A percentile compares a stretch with the other conserved stretches of the same genome.
Evolutionary conservation across 2,113 vertebrate genomes (phyloP).

Genomic region (Takifugu bimaculatus): DNA sequence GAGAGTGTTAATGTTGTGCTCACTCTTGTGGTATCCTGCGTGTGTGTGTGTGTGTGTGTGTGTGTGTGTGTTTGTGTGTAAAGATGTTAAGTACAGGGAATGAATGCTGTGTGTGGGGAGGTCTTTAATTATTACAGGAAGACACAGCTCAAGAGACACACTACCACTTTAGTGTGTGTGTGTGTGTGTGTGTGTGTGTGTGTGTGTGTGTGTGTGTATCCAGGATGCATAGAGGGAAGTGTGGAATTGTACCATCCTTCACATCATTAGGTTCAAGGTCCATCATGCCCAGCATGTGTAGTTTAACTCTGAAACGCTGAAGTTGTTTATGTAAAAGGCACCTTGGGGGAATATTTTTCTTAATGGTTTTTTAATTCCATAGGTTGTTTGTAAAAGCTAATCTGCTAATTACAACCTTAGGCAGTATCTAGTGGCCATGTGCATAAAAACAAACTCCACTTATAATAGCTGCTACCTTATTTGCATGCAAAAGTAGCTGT

Average conservation of each 20-base stretch:
- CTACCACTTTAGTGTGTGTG: constrained; percentile 47
- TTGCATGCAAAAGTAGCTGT: too few species aligned
- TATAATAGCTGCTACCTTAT: too few species aligned
- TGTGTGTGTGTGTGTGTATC: constrained; percentile 6
- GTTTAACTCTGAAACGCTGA: too few species aligned
- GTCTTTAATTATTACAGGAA: constrained; percentile 79
- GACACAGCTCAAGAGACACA: constrained; percentile 58
- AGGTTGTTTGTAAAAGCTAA: too few species aligned
- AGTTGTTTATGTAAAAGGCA: too few species aligned
- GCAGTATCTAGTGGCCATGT: too few species aligned
- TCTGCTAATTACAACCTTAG: too few species aligned
- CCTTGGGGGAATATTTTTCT: too few species aligned
- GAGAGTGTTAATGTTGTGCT: constrained; percentile 45
- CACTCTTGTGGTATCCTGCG: constrained; percentile 20
- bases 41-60: constrained; percentile 16
- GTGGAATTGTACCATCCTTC: too few species aligned
- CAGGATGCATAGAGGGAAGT: too few species aligned
- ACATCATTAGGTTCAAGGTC: background rate
- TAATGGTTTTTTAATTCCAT: too few species aligned
- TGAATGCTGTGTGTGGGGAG: constrained; percentile 43
- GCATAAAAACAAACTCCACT: too few species aligned
- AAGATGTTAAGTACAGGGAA: constrained; percentile 71
- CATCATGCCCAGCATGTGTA: background rate
- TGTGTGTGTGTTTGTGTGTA: constrained; percentile 19
- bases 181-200: constrained; percentile 30